Evolutionary conservation across 35 echinoderm and acorn worm genomes (phyloP), one percentile per base, ranked within the genome.

Genomic region (Lytechinus pictus): DNA sequence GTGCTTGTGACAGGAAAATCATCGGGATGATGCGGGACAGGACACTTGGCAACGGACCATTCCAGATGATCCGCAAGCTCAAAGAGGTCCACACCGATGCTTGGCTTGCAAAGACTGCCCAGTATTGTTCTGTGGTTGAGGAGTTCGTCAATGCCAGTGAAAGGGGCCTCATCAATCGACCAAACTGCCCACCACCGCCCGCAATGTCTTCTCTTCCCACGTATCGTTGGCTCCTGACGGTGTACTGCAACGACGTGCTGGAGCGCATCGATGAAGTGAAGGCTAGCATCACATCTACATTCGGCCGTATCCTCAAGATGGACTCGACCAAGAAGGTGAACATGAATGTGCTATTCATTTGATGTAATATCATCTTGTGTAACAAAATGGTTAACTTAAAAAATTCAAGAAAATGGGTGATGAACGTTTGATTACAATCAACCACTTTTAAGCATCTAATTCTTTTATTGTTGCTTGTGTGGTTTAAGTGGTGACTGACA

Each of bases 201-300:
- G 10, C 27, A 54, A 96, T 98, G 61, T 13, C 9, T 87, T 89
- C 96, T 8, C 53, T 98, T 8, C 97, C 96, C 1, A 54, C 51
- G 27, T 53, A 87, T 33, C 92, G 54, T 19, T 97, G 97, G 97
- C 95, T 98, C 28, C 89, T 96, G 33, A 52, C 10, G 9, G 95
- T 97, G 52, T 98, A 95, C 66, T 57, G 94, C 27, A 96, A 91
- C 12, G 96, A 98, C 94, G 95, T 98, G 11, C 61, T 96, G 95
- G 52, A 87, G 92, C 95, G 92, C 51, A 55, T 96, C 24, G 53
- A 94, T 93, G 95, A 96, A 27, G 86, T 79, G 11, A 96, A 97
- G 86, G 93, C 96, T 86, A 57, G 86, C 55, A 89, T 95, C 21
- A 98, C 97, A 3, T 96, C 96, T 13, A 95, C 95, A 6, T 97